Percentiles rank a stretch among this genome's conserved stretches.
phyloP scores from a whole-genome alignment of 2,888 invertebrate genomes.

The Petrophora chlorosata region DNA sequence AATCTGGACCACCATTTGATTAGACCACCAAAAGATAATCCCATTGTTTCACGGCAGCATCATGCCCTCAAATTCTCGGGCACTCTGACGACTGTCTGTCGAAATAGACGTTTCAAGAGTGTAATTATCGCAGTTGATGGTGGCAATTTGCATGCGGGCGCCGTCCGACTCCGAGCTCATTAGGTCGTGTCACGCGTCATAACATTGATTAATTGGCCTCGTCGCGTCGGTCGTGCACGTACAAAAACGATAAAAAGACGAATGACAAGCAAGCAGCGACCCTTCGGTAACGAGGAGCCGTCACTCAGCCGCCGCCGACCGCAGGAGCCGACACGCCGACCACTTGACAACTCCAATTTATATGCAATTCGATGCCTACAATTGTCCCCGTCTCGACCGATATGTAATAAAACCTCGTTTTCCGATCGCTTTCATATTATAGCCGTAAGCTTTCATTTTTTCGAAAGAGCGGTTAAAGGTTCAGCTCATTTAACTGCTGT shows the following conservation, averaged over 20 bases:
- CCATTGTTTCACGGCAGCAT: constrained; percentile 4
- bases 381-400: constrained; percentile 48
- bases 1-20: constrained; percentile 42
- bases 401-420: constrained; percentile 48
- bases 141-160: constrained; percentile 50
- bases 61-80: not conserved
- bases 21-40: constrained; percentile 29
- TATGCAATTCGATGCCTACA: constrained; percentile 61
- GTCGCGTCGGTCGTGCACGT: constrained; percentile 48
- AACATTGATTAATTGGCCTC: constrained; percentile 77
- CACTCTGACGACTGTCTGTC: not conserved
- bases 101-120: constrained; percentile 2
- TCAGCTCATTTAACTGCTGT: constrained; percentile 23
- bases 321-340: constrained; percentile 35
- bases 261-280: constrained; percentile 61
- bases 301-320: constrained; percentile 57
- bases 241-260: constrained; percentile 55
- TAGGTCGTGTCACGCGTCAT: constrained; percentile 75
- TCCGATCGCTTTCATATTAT: constrained; percentile 39
- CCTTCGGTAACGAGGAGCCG: constrained; percentile 76
- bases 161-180: constrained; percentile 53
- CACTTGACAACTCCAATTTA: constrained; percentile 73
- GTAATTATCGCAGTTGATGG: constrained; percentile 34
- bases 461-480: constrained; percentile 8
- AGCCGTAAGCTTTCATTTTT: constrained; percentile 12